Conservation (phyloP, 1,140 invertebrate species). For the Littorina saxatilis region DNA sequence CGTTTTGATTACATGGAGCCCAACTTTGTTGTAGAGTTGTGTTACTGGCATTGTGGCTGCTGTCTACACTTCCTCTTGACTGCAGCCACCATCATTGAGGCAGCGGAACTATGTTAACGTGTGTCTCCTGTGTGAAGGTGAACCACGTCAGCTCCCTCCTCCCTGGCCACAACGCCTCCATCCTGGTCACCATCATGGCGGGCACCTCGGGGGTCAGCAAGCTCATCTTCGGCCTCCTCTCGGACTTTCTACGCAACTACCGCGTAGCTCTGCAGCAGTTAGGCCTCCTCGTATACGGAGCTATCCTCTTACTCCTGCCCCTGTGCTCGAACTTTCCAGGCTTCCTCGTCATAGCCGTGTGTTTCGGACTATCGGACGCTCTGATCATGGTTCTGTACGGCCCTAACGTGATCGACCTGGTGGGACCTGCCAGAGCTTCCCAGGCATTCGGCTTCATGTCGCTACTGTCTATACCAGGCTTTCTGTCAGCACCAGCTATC, state of each 20-base stretch:
- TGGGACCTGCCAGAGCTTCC: conserved; percentile 86
- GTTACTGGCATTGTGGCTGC: no score
- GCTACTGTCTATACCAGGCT: conserved; percentile 78
- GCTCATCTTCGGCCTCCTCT: conserved; percentile 12
- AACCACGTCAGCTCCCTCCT: conserved; percentile 20
- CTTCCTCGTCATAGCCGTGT: conserved; percentile 82
- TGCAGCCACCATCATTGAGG: no score
- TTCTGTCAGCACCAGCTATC: conserved; percentile 23
- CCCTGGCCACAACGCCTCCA: not conserved
- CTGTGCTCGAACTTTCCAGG: conserved; percentile 76
- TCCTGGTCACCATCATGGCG: conserved; percentile 26
- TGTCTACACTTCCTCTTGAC: no score
- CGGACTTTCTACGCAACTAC: conserved; percentile 19
- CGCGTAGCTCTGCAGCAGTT: conserved; percentile 16
- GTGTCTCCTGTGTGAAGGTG: no score
- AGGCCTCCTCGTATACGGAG: conserved; percentile 10
- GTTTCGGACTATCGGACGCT: conserved; percentile 91
- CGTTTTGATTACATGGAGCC: conserved; percentile 94
- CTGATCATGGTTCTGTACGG: conserved; percentile 92
- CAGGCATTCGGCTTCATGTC: conserved; percentile 85
- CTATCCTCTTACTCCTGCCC: conserved; percentile 10
- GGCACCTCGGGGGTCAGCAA: not conserved
- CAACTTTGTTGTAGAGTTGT: no score
- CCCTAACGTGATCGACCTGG: conserved; percentile 91
- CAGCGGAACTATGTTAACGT: no score